phyloP scores from a whole-genome alignment of 1,140 invertebrate species.

The Drosophila subobscura region DNA sequence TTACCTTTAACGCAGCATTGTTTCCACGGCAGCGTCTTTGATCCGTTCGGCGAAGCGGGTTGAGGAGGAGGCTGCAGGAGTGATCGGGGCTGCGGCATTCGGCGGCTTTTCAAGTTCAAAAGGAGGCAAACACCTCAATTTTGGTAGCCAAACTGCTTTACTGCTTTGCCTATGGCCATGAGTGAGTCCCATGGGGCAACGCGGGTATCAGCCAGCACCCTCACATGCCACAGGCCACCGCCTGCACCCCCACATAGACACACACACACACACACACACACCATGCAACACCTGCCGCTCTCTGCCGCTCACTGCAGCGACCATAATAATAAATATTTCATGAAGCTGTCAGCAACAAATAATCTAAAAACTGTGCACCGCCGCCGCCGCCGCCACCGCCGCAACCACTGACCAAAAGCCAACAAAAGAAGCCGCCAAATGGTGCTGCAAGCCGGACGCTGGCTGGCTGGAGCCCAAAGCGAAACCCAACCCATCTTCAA shows the following conservation, averaged over 20 bases:
- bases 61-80: no score
- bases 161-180: slow-evolving; percentile 71
- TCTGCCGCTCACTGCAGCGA: slow-evolving; percentile 18
- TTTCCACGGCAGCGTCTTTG: slow-evolving; percentile 58
- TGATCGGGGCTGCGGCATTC: slow-evolving; percentile 55
- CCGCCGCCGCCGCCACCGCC: slow-evolving; percentile 22
- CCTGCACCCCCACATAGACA: slow-evolving; percentile 39
- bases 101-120: slow-evolving; percentile 69
- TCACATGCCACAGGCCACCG: slow-evolving; percentile 30
- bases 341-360: slow-evolving; percentile 82
- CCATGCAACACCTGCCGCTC: slow-evolving; percentile 39
- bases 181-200: slow-evolving; percentile 11
- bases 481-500: slow-evolving; percentile 19
- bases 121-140: slow-evolving; percentile 75
- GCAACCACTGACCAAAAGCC: slow-evolving; percentile 58
- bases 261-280: background rate
- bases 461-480: slow-evolving; percentile 45
- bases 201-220: slow-evolving; percentile 11
- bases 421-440: slow-evolving; percentile 70
- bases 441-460: slow-evolving; percentile 3
- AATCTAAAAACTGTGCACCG: slow-evolving; percentile 74
- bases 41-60: slow-evolving; percentile 53
- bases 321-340: slow-evolving; percentile 82
- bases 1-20: slow-evolving; percentile 82
- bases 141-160: slow-evolving; percentile 55